Percentiles rank a stretch among this genome's conserved stretches.
phyloP scores from a whole-genome alignment of 1,140 invertebrate genomes.

The Drosophila auraria region DNA sequence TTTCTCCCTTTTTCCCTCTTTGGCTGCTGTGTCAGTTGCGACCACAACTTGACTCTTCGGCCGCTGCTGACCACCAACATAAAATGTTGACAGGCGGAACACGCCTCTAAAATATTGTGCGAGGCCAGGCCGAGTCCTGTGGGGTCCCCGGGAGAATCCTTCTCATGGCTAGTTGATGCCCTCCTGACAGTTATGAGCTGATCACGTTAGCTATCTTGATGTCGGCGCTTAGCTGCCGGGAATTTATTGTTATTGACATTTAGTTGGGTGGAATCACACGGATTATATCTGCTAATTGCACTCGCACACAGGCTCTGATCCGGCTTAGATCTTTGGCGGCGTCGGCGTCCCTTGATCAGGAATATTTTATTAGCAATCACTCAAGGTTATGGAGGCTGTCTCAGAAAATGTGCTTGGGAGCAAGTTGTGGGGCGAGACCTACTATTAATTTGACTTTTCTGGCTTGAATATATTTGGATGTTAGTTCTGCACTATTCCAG shows the following conservation, averaged over 20 bases:
- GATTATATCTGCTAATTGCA: slow-evolving; percentile 80
- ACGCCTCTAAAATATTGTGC: slow-evolving; percentile 83
- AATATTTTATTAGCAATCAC: slow-evolving; percentile 43
- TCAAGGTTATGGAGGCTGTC: slow-evolving; percentile 22
- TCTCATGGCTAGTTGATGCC: slow-evolving; percentile 47
- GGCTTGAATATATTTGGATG: not conserved
- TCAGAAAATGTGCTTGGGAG: not conserved
- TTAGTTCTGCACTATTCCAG: not conserved
- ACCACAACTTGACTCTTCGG: slow-evolving; percentile 72
- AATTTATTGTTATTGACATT: slow-evolving; percentile 84
- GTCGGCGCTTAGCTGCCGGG: slow-evolving; percentile 45
- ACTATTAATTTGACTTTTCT: too few relatives aligned
- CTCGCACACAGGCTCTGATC: not conserved
- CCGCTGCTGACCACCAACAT: slow-evolving; percentile 83
- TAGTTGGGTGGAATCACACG: slow-evolving; percentile 76
- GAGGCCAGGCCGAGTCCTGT: slow-evolving; percentile 65
- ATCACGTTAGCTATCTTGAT: slow-evolving; percentile 62
- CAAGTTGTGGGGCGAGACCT: too few relatives aligned
- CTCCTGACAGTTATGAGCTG: slow-evolving; percentile 80
- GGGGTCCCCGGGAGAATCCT: slow-evolving; percentile 52
- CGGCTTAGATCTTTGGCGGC: slow-evolving; percentile 40
- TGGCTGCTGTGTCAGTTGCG: slow-evolving; percentile 62
- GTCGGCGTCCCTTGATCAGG: slow-evolving; percentile 49
- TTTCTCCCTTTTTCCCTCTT: not conserved
- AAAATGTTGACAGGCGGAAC: slow-evolving; percentile 83